Base-by-base conservation (phyloP, 2,797 vertebrate genomes). In the Squalus acanthias region DNA sequence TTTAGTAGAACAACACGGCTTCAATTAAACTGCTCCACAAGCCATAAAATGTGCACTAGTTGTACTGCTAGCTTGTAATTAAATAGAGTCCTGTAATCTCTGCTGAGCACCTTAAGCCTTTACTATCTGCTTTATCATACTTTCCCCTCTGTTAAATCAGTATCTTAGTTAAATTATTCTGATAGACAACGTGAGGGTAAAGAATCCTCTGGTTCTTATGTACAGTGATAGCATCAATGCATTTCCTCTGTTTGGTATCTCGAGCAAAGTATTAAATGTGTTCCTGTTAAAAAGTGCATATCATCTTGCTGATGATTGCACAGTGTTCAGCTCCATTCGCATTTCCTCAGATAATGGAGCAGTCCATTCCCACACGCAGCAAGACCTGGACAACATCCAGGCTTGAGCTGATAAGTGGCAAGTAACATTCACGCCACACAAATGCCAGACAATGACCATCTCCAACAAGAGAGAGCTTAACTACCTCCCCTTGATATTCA, bases 11-110 rank as follows among this genome's bases (percentile, higher is more conserved):
- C 53, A 13, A 60, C 53, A 57, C 26, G 26, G 13, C 53, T 60
- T 89, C 87, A 60, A 89, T 89, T 89, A 89, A 60, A 33, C 50
- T 29, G 12, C 53, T 60, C 53, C 50, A 57, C 53, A 33, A 89
- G 53, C 53, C 87, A 89, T 60, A 60, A 50, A 89, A 53, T 29
- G 10, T 89, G 87, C 26, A 15, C 26, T 57, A 24, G 26, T 29
- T 57, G 53, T 60, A 60, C 53, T 60, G 87, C 87, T 89, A 33
- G 50, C 87, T 89, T 29, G 87, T 89, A 89, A 89, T 89, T 89
- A 89, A 89, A 89, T 89, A 60, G 87, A 57, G 60, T 89, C 26
- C 24, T 26, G 2, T 89, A 89, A 89, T 89, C 87, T 60, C 87
- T 89, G 53, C 53, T 89, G 87, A 89, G 87, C 87, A 57, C 87